These are phyloP conservation scores for Proterorhinus semilunaris DNA, from an alignment of 2,113 vertebrate species.

Conservation along the genomic window DNA sequence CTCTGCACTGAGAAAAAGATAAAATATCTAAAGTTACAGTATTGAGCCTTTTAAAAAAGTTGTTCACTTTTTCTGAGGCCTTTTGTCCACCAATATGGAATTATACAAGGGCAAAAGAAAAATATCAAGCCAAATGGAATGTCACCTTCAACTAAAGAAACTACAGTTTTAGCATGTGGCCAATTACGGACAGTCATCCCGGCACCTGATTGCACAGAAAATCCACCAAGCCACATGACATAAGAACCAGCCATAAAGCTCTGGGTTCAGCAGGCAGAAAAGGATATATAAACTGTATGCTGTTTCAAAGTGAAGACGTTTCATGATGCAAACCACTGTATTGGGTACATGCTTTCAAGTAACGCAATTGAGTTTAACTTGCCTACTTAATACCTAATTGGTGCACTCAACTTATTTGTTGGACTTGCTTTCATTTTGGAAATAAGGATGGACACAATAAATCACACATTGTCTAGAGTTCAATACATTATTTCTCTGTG, in stretches of 20 bases:
- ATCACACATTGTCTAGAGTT: slow-evolving; percentile 51
- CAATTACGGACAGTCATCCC: slow-evolving; percentile 41
- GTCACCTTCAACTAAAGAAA: slow-evolving; percentile 48
- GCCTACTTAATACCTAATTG: slow-evolving; percentile 51
- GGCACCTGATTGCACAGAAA: slow-evolving; percentile 34
- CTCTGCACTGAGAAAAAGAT: slow-evolving; percentile 66
- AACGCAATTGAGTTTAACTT: slow-evolving; percentile 40
- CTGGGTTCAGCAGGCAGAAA: slow-evolving; percentile 37
- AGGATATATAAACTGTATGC: slow-evolving; percentile 34
- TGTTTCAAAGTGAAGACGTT: slow-evolving; percentile 6
- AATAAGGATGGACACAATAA: slow-evolving; percentile 23
- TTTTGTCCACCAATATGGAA: slow-evolving; percentile 49
- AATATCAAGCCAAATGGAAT: slow-evolving; percentile 64
- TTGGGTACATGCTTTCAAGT: slow-evolving; percentile 14
- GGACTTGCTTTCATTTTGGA: slow-evolving; percentile 29
- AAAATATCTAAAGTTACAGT: slow-evolving; percentile 76
- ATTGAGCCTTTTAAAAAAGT: slow-evolving; percentile 65
- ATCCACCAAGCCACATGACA: slow-evolving; percentile 34
- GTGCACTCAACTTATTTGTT: slow-evolving; percentile 47
- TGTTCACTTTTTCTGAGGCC: slow-evolving; percentile 63
- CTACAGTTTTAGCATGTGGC: slow-evolving; percentile 38
- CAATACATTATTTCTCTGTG: slow-evolving; percentile 34
- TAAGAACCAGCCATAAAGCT: slow-evolving; percentile 51
- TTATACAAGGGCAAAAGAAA: slow-evolving; percentile 49
- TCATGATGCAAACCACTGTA: slow-evolving; percentile 12